Conservation (phyloP, 2,113 vertebrate species). For the Garra rufa region DNA sequence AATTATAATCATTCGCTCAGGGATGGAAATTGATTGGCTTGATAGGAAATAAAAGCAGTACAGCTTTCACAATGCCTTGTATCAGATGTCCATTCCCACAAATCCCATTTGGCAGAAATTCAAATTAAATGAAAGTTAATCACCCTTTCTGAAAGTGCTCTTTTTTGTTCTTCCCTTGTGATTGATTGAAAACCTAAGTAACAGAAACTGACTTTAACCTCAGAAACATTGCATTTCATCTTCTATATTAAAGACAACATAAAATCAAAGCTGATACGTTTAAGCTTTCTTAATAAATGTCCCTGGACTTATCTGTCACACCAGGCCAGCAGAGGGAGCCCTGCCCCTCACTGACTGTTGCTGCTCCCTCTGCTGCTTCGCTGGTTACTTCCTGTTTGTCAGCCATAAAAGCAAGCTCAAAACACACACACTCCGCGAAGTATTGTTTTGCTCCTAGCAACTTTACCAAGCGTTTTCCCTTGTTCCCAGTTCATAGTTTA, state of each 20-base stretch:
- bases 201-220: slow-evolving; percentile 1
- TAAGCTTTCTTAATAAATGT: not conserved
- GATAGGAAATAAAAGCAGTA: slow-evolving; percentile 39
- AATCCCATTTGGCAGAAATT: slow-evolving; percentile 22
- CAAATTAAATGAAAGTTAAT: slow-evolving; percentile 40
- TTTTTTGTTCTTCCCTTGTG: slow-evolving; percentile 19
- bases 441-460: too few relatives aligned
- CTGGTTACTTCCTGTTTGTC: too few relatives aligned
- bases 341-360: too few relatives aligned
- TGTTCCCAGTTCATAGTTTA: too few relatives aligned
- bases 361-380: too few relatives aligned
- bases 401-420: too few relatives aligned
- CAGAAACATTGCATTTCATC: not conserved
- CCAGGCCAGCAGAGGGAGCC: too few relatives aligned
- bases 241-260: not conserved
- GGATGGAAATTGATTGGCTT: slow-evolving; percentile 26
- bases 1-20: not conserved
- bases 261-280: not conserved
- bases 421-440: too few relatives aligned
- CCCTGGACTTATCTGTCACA: not conserved
- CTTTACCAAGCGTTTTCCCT: too few relatives aligned
- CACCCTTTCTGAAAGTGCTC: not conserved
- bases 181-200: slow-evolving; percentile 17
- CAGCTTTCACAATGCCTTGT: slow-evolving; percentile 15
- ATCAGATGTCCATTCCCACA: not conserved